phyloP scores from a whole-genome alignment of 2,797 vertebrate species.

The Eupleurogrammus muticus region DNA sequence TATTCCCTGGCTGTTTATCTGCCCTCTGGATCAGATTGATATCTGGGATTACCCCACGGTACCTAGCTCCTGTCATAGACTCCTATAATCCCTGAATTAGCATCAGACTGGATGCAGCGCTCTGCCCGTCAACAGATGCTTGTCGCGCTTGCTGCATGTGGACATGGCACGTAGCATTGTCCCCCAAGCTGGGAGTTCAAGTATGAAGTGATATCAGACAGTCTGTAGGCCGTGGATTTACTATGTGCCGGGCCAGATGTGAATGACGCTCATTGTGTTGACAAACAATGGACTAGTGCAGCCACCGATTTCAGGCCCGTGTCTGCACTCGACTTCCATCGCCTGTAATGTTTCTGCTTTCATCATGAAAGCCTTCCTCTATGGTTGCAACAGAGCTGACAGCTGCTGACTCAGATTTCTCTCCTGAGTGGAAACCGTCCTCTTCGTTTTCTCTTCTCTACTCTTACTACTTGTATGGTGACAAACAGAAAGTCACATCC shows the following conservation, averaged over 20 bases:
- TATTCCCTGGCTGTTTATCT: slow-evolving; percentile 41
- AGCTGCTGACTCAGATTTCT: slow-evolving; percentile 75
- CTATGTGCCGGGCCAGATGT: neutral
- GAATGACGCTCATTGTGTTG: slow-evolving; percentile 39
- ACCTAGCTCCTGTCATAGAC: slow-evolving; percentile 68
- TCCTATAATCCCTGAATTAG: slow-evolving; percentile 77
- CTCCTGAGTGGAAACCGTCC: slow-evolving; percentile 32
- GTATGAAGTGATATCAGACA: neutral
- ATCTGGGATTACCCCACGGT: slow-evolving; percentile 68
- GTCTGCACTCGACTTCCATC: slow-evolving; percentile 2
- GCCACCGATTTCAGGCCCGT: slow-evolving; percentile 11
- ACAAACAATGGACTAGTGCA: slow-evolving; percentile 34
- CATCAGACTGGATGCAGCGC: slow-evolving; percentile 55
- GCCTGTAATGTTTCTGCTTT: slow-evolving; percentile 50
- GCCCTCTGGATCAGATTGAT: slow-evolving; percentile 66
- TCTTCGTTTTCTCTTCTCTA: slow-evolving; percentile 26
- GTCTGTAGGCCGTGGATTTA: neutral
- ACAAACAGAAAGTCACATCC: neutral
- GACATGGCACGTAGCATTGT: slow-evolving; percentile 14
- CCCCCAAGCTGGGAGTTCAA: neutral
- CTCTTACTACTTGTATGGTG: neutral
- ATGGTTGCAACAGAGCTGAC: slow-evolving; percentile 53
- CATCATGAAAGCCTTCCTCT: slow-evolving; percentile 55
- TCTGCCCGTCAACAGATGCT: slow-evolving; percentile 16
- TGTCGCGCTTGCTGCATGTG: neutral